A percentile compares a stretch with the other conserved stretches of the same genome.
phyloP scores from a whole-genome alignment of 2,888 invertebrate genomes.

The Microplitis manilae region DNA sequence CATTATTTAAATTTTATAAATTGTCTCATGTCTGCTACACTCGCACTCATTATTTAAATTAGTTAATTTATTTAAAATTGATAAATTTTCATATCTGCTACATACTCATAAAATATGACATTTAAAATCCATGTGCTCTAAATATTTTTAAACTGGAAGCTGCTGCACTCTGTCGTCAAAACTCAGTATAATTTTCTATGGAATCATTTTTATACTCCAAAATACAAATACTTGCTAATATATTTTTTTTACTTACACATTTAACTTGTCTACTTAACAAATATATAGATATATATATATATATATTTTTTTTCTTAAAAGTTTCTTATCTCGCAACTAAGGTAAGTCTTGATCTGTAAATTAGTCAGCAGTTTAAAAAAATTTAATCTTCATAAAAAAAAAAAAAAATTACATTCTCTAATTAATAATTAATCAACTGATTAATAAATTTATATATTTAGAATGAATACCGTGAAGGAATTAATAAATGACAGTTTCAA shows the following conservation, averaged over 20 bases:
- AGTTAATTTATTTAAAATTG: no score
- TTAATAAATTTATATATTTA: not conserved
- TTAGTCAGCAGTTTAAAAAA: not conserved
- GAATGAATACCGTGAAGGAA: slow-evolving; percentile 56
- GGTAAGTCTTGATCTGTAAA: not conserved
- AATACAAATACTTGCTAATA: not conserved
- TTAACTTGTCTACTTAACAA: no score
- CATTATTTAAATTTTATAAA: no score
- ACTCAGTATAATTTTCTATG: not conserved
- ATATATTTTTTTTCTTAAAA: no score
- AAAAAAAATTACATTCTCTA: not conserved
- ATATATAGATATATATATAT: no score
- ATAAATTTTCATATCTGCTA: no score
- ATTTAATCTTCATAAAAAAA: not conserved
- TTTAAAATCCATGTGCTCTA: no score
- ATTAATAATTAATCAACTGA: not conserved
- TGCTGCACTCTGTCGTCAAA: not conserved
- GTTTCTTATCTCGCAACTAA: no score
- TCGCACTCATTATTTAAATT: no score
- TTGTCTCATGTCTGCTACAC: no score
- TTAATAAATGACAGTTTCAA: slow-evolving; percentile 77
- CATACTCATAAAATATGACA: no score
- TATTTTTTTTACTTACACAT: not conserved
- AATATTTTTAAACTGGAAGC: not conserved
- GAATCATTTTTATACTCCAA: not conserved